Evolutionary conservation across 2,797 vertebrate genomes (phyloP).

Genomic region (Tinamus major): DNA sequence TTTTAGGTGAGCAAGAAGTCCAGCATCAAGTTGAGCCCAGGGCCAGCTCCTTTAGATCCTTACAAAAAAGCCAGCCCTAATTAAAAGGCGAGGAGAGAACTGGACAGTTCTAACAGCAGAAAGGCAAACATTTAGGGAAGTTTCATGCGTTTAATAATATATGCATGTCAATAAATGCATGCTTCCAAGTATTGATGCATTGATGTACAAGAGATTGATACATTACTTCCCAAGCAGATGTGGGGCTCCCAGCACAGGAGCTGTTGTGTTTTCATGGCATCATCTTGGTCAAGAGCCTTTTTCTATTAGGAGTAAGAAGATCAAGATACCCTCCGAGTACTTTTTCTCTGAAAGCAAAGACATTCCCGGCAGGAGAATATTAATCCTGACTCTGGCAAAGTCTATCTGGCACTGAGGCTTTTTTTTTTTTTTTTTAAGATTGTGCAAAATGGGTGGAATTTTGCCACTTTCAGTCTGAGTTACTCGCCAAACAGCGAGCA

Average conservation of each 20-base stretch:
- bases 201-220: background rate
- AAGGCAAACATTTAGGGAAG: background rate
- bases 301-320: conserved; percentile 5
- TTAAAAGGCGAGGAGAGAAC: background rate
- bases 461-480: background rate
- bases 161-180: too few species aligned
- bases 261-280: conserved; percentile 40
- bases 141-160: background rate
- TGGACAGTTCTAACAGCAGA: background rate
- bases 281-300: conserved; percentile 44
- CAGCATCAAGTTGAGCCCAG: background rate
- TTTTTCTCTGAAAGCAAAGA: conserved; percentile 30
- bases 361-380: conserved; percentile 10
- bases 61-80: accelerated
- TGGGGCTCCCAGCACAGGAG: background rate
- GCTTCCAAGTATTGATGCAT: too few species aligned
- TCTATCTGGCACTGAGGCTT: background rate
- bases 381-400: conserved; percentile 40
- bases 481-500: background rate
- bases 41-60: background rate
- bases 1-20: background rate
- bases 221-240: conserved; percentile 32
- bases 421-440: background rate
- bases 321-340: conserved; percentile 14
- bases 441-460: background rate